Conservation (phyloP, 2,797 vertebrate species). For the Glyptemys insculpta region DNA sequence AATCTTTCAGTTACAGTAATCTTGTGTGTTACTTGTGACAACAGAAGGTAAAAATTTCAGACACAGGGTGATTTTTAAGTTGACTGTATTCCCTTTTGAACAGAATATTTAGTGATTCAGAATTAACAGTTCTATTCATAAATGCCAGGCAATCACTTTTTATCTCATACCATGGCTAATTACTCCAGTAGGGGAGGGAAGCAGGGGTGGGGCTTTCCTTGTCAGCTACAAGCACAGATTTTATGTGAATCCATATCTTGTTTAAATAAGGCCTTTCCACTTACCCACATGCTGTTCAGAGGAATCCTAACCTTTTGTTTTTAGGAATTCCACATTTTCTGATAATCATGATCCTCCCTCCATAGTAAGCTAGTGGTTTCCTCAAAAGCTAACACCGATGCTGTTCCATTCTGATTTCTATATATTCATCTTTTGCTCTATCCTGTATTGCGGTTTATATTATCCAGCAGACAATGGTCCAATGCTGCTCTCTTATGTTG, state of each 20-base stretch:
- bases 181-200: constrained; percentile 54
- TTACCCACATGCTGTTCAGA: background rate
- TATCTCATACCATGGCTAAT: constrained; percentile 66
- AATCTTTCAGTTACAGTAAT: background rate
- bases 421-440: background rate
- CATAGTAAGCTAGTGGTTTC: constrained; percentile 18
- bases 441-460: background rate
- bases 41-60: constrained; percentile 3
- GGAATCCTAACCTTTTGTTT: constrained; percentile 46
- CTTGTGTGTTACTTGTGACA: background rate
- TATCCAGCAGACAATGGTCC: background rate
- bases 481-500: background rate
- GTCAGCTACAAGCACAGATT: constrained; percentile 52
- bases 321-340: background rate
- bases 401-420: background rate
- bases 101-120: constrained; percentile 48
- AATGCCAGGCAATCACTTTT: constrained; percentile 57
- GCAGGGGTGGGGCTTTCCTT: constrained; percentile 46
- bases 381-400: background rate
- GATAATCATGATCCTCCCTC: background rate
- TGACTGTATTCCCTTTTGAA: background rate
- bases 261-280: constrained; percentile 31
- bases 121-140: constrained; percentile 71
- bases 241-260: constrained; percentile 51
- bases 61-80: constrained; percentile 15